phyloP scores from a whole-genome alignment of 2,888 invertebrate species.

The Noctua comes region DNA sequence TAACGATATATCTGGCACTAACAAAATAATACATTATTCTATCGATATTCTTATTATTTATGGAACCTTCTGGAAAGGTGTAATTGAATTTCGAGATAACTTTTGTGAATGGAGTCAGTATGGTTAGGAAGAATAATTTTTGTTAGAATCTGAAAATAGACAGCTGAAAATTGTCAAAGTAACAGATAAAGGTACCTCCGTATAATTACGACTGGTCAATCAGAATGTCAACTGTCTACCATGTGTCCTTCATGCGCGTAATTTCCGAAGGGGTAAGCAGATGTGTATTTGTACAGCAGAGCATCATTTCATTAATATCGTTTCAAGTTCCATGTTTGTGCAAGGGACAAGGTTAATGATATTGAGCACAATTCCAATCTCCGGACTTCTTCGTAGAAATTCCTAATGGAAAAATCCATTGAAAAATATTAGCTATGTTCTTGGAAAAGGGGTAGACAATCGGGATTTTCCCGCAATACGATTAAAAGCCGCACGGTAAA shows the following conservation, averaged over 20 bases:
- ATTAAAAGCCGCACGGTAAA: background rate
- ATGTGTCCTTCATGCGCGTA: background rate
- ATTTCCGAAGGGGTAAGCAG: background rate
- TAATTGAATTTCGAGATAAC: slow-evolving; percentile 48
- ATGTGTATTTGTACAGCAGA: background rate
- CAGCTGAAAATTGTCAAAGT: background rate
- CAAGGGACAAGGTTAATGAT: background rate
- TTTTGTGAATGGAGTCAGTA: slow-evolving; percentile 26
- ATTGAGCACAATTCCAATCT: slow-evolving; percentile 4
- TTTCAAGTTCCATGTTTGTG: background rate
- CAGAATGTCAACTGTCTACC: background rate
- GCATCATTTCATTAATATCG: background rate
- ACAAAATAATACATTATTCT: slow-evolving; percentile 63
- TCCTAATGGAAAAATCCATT: slow-evolving; percentile 15
- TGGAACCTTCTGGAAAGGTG: slow-evolving; percentile 48
- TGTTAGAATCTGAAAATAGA: background rate
- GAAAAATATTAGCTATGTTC: slow-evolving; percentile 9
- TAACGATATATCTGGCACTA: slow-evolving; percentile 53
- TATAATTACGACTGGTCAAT: background rate
- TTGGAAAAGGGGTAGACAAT: background rate
- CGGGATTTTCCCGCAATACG: background rate
- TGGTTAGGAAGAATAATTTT: background rate
- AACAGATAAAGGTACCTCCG: too few relatives aligned
- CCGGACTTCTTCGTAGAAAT: background rate
- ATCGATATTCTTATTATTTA: slow-evolving; percentile 57